These are phyloP conservation scores for Danio choprae DNA, from an alignment of 2,797 vertebrate genomes.

Conservation along the genomic window DNA sequence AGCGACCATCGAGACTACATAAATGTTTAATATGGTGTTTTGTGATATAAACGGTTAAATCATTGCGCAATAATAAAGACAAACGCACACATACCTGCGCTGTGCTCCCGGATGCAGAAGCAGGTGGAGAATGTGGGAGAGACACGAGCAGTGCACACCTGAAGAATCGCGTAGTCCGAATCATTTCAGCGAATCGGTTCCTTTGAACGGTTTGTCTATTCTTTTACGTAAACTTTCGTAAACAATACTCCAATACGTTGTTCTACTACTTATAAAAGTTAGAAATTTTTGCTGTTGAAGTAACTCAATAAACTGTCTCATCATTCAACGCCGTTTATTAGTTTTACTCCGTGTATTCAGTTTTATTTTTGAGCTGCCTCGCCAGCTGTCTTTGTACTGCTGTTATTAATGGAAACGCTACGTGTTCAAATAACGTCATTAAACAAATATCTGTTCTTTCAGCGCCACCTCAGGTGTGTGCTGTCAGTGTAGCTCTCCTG, in stretches of 20 bases:
- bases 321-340: no score
- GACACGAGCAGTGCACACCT: neutral
- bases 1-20: neutral
- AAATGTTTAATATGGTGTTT: neutral
- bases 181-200: slow-evolving; percentile 22
- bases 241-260: neutral
- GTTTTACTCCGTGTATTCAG: no score
- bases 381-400: neutral
- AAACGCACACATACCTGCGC: slow-evolving; percentile 18
- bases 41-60: neutral
- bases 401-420: slow-evolving; percentile 39
- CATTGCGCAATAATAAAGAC: neutral
- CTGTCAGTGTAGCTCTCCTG: neutral
- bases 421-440: slow-evolving; percentile 65
- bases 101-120: slow-evolving; percentile 36
- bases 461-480: slow-evolving; percentile 49
- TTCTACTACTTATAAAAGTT: neutral
- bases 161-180: neutral
- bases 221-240: neutral
- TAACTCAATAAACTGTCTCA: neutral
- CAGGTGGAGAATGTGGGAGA: slow-evolving; percentile 25
- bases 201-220: slow-evolving; percentile 4
- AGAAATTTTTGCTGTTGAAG: no score
- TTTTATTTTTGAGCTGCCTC: neutral
- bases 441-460: slow-evolving; percentile 59